These are phyloP conservation scores for Musca vetustissima DNA, from an alignment of 1,140 invertebrate genomes.

Conservation along the genomic window DNA sequence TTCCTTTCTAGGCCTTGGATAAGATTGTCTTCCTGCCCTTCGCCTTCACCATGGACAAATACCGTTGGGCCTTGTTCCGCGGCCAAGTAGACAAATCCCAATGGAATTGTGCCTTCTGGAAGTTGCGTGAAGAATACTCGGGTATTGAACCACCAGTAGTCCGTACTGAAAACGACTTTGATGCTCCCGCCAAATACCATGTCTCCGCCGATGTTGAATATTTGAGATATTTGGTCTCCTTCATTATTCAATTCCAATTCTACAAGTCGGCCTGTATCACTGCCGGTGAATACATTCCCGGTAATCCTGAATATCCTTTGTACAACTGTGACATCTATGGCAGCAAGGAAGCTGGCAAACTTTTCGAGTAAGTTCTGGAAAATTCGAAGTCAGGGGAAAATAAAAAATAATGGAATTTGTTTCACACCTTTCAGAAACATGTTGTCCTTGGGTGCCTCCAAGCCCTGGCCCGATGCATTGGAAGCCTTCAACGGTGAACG, in stretches of 20 bases:
- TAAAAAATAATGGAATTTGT: too few relatives aligned
- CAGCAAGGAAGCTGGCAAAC: conserved; percentile 74
- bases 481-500: conserved; percentile 75
- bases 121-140: conserved; percentile 71
- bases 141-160: conserved; percentile 77
- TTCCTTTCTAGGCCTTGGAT: conserved; percentile 65
- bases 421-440: conserved; percentile 65
- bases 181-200: conserved; percentile 84
- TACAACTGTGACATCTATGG: conserved; percentile 84
- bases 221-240: conserved; percentile 84
- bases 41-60: conserved; percentile 82
- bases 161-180: conserved; percentile 79
- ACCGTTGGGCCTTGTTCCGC: conserved; percentile 84
- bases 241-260: conserved; percentile 90
- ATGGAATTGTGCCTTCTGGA: conserved; percentile 80
- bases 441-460: conserved; percentile 77
- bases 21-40: conserved; percentile 89
- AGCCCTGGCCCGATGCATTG: conserved; percentile 82
- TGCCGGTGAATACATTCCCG: conserved; percentile 76
- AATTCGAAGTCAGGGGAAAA: too few relatives aligned
- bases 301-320: conserved; percentile 67
- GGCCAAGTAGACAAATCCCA: conserved; percentile 68
- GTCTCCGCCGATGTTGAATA: conserved; percentile 82
- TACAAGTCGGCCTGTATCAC: conserved; percentile 79
- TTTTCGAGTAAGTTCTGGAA: conserved; percentile 61